A percentile compares a stretch with the other conserved stretches of the same genome.
These are phyloP conservation scores for Pseudorhiza aurosa DNA, from an alignment of 30 jellyfish, hydroid and myxozoan genomes.

Conservation along the genomic window DNA sequence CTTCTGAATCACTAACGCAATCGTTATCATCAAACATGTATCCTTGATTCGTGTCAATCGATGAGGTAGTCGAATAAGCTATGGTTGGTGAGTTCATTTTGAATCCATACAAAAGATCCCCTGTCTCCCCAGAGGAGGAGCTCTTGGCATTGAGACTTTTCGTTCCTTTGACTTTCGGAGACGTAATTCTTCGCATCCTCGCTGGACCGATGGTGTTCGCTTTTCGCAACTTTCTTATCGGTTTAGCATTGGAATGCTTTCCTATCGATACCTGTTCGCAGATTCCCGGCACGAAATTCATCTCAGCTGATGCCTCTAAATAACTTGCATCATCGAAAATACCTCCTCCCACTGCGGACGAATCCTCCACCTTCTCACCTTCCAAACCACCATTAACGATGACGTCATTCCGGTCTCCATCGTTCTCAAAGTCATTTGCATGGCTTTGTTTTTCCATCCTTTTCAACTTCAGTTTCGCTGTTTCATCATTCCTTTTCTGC, in stretches of 20 bases:
- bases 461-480: too few relatives aligned
- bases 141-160: constrained; percentile 10
- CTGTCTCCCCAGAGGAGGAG: constrained; percentile 25
- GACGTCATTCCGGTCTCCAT: too few relatives aligned
- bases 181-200: not conserved
- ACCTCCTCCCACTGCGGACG: not conserved
- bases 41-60: constrained; percentile 74
- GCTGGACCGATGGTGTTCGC: constrained; percentile 46
- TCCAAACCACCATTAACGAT: not conserved
- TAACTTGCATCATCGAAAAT: not conserved
- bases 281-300: constrained; percentile 65
- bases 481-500: too few relatives aligned
- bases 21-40: constrained; percentile 59
- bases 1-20: constrained; percentile 80
- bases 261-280: constrained; percentile 12
- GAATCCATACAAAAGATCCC: constrained; percentile 51
- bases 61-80: constrained; percentile 57
- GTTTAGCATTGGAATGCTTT: constrained; percentile 37
- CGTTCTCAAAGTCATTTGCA: too few relatives aligned
- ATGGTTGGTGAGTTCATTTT: constrained; percentile 51
- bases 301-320: constrained; percentile 18
- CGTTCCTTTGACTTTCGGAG: constrained; percentile 4
- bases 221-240: constrained; percentile 24
- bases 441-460: too few relatives aligned
- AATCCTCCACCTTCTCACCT: too few relatives aligned